A percentile compares a stretch with the other conserved stretches of the same genome.
Conservation (phyloP, 2,888 invertebrate genomes). For the Amblyteles armatorius region DNA sequence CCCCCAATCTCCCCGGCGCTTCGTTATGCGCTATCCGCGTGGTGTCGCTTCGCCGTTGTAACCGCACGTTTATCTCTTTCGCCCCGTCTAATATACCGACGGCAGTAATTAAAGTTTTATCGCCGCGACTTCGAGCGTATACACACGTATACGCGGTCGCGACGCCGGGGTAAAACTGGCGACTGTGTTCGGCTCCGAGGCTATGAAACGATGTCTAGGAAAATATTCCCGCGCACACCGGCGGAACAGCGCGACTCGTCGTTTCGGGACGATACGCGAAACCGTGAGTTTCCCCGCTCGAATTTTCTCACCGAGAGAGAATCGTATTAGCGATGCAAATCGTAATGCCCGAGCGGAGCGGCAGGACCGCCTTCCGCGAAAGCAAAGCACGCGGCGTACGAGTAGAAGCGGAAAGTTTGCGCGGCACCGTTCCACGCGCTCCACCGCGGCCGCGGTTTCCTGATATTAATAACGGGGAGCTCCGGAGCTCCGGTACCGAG, state of each 20-base stretch:
- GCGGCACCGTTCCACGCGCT: conserved; percentile 63
- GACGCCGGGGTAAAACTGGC: conserved; percentile 50
- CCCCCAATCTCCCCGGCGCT: conserved; percentile 9
- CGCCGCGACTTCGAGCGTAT: conserved; percentile 34
- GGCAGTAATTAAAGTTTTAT: conserved; percentile 64
- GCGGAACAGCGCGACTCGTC: conserved; percentile 23
- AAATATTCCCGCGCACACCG: conserved; percentile 5
- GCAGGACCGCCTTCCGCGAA: background rate
- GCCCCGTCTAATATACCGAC: conserved; percentile 55
- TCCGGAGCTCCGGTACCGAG: conserved; percentile 33
- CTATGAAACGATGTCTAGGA: background rate
- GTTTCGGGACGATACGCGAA: conserved; percentile 22
- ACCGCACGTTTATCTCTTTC: conserved; percentile 55
- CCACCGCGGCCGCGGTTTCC: conserved; percentile 68
- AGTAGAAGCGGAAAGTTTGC: conserved; percentile 60
- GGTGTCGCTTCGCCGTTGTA: conserved; percentile 28
- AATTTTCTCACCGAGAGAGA: conserved; percentile 63
- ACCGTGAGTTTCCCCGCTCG: conserved; percentile 44
- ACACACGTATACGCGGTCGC: background rate
- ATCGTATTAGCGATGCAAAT: conserved; percentile 74
- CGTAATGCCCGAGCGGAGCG: conserved; percentile 64
- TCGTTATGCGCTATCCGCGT: conserved; percentile 24
- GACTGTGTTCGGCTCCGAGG: conserved; percentile 34
- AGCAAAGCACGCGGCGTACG: background rate
- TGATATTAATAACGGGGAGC: conserved; percentile 73